Conservation (phyloP, 2,797 vertebrate species). For the Vipera ursinii region DNA sequence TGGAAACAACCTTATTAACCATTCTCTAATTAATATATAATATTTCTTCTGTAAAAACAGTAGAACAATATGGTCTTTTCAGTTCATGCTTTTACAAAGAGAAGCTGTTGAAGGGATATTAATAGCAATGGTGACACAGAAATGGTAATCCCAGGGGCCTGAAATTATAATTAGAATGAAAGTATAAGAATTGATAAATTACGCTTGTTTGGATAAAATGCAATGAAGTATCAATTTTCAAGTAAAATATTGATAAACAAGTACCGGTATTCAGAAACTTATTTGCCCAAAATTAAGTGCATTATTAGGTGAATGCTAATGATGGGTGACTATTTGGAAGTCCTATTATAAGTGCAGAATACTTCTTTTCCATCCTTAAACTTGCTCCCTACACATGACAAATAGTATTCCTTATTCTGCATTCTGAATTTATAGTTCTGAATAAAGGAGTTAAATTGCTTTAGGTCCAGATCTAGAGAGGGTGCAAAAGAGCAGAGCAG, state of each 20-base stretch:
- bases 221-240: slow-evolving; percentile 1
- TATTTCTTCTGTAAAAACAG: neutral
- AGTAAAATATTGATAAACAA: neutral
- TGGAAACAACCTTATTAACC: slow-evolving; percentile 4
- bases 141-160: neutral
- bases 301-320: neutral
- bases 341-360: neutral
- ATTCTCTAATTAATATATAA: neutral
- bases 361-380: neutral
- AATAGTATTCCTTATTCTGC: neutral
- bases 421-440: neutral
- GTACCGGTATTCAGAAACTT: neutral
- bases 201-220: neutral
- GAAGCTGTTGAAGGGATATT: neutral
- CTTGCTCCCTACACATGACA: neutral
- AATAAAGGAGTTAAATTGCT: neutral
- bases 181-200: neutral
- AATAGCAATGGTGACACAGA: neutral
- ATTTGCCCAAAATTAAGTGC: neutral
- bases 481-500: neutral
- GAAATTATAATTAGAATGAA: neutral
- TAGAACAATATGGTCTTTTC: neutral
- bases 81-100: neutral
- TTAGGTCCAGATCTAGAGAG: neutral
- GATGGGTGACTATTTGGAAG: neutral